Percentiles rank a stretch among this genome's conserved stretches.
phyloP scores from a whole-genome alignment of 1,140 invertebrate genomes.

The Drosophila asahinai region DNA sequence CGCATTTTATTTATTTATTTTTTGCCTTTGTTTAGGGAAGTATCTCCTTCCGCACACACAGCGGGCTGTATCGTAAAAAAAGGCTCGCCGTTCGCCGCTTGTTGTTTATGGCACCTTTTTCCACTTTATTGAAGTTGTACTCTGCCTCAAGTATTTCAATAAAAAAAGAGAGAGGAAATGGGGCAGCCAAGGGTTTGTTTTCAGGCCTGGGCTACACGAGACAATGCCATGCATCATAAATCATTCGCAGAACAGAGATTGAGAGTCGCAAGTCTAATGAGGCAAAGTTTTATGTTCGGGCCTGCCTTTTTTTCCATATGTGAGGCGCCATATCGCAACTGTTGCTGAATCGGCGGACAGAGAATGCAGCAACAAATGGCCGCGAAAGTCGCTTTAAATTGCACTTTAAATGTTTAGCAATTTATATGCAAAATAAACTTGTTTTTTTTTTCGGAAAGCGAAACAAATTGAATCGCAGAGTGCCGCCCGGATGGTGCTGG shows the following conservation, averaged over 20 bases:
- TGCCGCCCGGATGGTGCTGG: background rate
- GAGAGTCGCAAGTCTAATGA: conserved; percentile 57
- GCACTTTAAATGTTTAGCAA: conserved; percentile 64
- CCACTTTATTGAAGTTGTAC: conserved; percentile 78
- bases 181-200: conserved; percentile 17
- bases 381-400: conserved; percentile 54
- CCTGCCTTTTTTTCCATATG: conserved; percentile 13
- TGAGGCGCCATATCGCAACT: conserved; percentile 14
- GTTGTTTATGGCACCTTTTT: conserved; percentile 82
- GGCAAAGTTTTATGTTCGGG: conserved; percentile 48
- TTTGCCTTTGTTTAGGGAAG: conserved; percentile 40
- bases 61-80: conserved; percentile 61
- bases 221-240: conserved; percentile 60
- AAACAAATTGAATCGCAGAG: conserved; percentile 55
- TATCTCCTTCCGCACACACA: conserved; percentile 55
- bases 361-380: conserved; percentile 49
- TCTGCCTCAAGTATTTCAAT: conserved; percentile 77
- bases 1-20: conserved; percentile 33
- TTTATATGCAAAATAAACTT: conserved; percentile 69
- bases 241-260: conserved; percentile 53
- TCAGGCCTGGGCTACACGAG: conserved; percentile 20
- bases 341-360: background rate
- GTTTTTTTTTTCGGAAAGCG: conserved; percentile 5
- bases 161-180: conserved; percentile 39
- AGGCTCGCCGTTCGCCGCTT: conserved; percentile 49